phyloP scores from a whole-genome alignment of 2,113 vertebrate genomes.

The Turnix velox region DNA sequence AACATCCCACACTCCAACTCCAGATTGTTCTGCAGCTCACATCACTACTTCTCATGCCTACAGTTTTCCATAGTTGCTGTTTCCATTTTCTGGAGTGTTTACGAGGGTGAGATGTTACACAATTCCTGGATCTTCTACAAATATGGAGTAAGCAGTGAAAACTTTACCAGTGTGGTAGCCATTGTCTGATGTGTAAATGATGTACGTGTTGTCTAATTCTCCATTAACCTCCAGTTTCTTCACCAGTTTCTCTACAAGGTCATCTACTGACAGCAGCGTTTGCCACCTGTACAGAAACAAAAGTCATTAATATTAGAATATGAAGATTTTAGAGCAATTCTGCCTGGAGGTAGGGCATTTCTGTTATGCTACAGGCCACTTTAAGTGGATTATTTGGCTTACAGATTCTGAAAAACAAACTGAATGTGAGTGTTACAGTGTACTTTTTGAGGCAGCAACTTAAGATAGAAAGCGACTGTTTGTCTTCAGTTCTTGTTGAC shows the following conservation, averaged over 20 bases:
- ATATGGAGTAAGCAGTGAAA: neutral
- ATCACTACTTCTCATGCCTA: neutral
- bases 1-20: neutral
- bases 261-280: conserved; percentile 95
- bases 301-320: neutral
- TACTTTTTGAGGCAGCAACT: neutral
- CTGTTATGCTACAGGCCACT: neutral
- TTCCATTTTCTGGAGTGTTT: neutral
- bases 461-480: neutral
- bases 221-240: conserved; percentile 81
- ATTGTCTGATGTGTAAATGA: conserved; percentile 97
- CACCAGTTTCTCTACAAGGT: conserved; percentile 91
- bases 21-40: neutral
- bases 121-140: neutral
- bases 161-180: conserved; percentile 91
- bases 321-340: neutral
- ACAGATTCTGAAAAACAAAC: neutral
- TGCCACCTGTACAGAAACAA: conserved; percentile 80
- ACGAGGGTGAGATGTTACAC: neutral
- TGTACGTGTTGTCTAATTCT: conserved; percentile 88
- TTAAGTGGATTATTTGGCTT: neutral
- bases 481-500: neutral
- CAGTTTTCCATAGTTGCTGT: neutral
- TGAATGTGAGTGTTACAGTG: neutral
- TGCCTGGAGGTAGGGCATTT: neutral